Evolutionary conservation across 2,797 vertebrate genomes (phyloP).

Genomic region (Falco biarmicus): DNA sequence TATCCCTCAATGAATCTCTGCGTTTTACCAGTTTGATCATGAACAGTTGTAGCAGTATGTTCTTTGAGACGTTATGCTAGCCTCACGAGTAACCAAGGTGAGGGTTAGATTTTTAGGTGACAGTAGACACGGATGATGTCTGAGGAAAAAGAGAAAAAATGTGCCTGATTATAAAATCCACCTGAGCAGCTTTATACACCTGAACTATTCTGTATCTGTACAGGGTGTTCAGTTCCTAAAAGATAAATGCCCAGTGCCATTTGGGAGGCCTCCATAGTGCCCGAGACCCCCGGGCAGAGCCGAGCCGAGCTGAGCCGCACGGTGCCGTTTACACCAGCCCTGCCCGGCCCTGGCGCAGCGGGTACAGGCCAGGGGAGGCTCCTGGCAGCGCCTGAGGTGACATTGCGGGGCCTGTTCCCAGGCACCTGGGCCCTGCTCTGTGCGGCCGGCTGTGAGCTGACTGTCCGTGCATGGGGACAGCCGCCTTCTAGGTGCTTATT

Average conservation of each 20-base stretch:
- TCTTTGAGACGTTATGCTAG: neutral
- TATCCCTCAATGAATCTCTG: neutral
- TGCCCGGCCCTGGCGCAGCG: too few species aligned
- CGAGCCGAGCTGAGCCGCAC: neutral
- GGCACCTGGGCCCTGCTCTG: neutral
- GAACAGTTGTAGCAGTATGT: neutral
- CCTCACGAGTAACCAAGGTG: neutral
- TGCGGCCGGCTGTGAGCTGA: neutral
- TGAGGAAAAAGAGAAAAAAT: neutral
- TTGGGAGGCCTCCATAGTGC: neutral
- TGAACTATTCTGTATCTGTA: neutral
- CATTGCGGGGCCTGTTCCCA: neutral
- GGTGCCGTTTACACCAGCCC: neutral
- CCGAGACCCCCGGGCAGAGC: neutral
- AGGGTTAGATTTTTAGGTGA: neutral
- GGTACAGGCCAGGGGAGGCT: neutral
- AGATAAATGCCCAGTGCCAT: neutral
- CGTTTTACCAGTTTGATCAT: neutral
- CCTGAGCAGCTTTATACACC: neutral
- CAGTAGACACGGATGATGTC: neutral
- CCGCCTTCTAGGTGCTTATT: neutral
- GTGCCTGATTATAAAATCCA: neutral
- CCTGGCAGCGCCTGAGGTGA: neutral
- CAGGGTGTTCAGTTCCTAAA: neutral
- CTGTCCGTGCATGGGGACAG: neutral